phyloP scores from a whole-genome alignment of 23 tunicate species.

The Styela plicata region DNA sequence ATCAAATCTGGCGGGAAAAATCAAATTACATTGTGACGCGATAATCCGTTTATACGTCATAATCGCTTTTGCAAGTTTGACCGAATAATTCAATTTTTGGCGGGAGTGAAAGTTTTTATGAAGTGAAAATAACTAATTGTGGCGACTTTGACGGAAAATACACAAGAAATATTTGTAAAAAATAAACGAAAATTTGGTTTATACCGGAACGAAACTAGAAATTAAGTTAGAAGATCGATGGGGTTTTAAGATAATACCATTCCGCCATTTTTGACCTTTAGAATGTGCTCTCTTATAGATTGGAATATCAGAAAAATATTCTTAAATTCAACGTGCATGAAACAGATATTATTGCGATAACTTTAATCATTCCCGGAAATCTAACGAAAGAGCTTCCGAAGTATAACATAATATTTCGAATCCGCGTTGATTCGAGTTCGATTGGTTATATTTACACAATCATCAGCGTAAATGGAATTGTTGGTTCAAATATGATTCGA shows the following conservation, averaged over 20 bases:
- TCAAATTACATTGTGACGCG: constrained; percentile 31
- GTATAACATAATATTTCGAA: no score
- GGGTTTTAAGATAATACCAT: neutral
- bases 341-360: no score
- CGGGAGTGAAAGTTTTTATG: neutral
- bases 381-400: no score
- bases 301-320: neutral
- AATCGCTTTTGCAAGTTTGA: constrained; percentile 32
- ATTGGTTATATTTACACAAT: no score
- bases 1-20: constrained; percentile 7
- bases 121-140: neutral
- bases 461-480: no score
- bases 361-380: no score
- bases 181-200: neutral
- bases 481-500: no score
- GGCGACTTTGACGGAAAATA: neutral
- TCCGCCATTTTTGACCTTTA: neutral
- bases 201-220: neutral
- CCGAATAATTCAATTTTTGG: neutral
- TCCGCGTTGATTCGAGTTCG: no score
- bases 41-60: constrained; percentile 30
- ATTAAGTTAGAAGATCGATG: neutral
- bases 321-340: no score
- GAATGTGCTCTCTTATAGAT: neutral
- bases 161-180: neutral